These are phyloP conservation scores for Galbula dea DNA, from an alignment of 2,113 vertebrate species.

Conservation along the genomic window DNA sequence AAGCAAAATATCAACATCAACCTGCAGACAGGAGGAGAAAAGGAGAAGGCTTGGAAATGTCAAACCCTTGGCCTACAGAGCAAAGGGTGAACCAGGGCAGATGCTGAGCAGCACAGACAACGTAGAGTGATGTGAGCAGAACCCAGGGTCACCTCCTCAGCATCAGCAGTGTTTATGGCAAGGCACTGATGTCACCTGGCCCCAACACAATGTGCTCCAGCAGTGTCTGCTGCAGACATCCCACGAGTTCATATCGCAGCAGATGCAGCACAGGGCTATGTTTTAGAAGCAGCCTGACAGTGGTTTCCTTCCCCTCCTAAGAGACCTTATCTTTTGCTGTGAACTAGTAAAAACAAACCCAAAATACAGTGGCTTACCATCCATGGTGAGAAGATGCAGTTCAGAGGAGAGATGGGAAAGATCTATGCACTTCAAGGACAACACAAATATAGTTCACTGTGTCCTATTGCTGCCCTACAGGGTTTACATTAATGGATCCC, in stretches of 20 bases:
- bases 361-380: background rate
- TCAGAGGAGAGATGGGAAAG: background rate
- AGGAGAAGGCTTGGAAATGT: background rate
- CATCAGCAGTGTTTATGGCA: background rate
- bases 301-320: background rate
- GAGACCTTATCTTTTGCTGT: too few relatives aligned
- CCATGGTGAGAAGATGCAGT: background rate
- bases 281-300: background rate
- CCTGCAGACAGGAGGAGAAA: background rate
- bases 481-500: background rate
- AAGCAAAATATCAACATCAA: background rate
- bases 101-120: background rate
- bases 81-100: background rate
- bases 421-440: background rate
- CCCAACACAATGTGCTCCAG: background rate
- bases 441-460: rapidly evolving
- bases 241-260: background rate
- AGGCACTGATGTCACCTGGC: background rate
- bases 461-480: background rate
- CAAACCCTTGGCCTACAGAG: background rate
- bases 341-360: background rate
- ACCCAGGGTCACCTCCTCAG: background rate
- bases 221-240: conserved; percentile 60
- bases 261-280: background rate
- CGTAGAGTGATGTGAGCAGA: background rate